These are phyloP conservation scores for Halcyon chelicuti DNA, from an alignment of 2,797 vertebrate genomes.

Conservation along the genomic window DNA sequence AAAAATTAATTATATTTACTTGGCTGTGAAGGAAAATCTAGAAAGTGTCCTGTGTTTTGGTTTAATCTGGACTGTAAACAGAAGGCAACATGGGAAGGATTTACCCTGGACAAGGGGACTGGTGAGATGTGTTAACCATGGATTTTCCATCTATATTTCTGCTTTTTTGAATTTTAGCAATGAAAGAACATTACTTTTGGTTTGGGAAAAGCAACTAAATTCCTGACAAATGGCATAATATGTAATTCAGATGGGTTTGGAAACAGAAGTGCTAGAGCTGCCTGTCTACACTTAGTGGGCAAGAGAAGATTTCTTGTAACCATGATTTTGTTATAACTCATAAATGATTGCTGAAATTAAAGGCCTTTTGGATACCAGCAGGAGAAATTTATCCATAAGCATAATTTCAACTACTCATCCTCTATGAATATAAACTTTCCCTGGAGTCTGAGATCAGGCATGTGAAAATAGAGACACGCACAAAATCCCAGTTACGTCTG, in stretches of 20 bases:
- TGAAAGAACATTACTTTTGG: background rate
- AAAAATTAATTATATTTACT: background rate
- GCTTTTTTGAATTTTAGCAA: background rate
- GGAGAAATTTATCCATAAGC: background rate
- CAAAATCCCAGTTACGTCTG: accelerated
- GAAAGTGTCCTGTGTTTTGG: background rate
- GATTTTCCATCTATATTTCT: background rate
- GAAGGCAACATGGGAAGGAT: background rate
- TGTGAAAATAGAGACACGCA: background rate
- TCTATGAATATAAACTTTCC: background rate
- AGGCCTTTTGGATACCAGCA: background rate
- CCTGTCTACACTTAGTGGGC: background rate
- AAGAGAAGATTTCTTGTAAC: background rate
- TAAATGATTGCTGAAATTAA: background rate
- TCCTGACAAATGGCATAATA: background rate
- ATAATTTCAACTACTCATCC: background rate
- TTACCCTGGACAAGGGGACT: background rate
- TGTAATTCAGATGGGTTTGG: background rate
- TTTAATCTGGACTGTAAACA: background rate
- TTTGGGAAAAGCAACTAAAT: background rate
- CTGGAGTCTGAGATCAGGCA: background rate
- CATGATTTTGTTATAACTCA: background rate
- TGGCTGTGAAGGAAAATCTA: background rate
- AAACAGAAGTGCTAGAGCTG: background rate
- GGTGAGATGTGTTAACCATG: background rate